These are phyloP conservation scores for Hemiscyllium ocellatum DNA, from an alignment of 2,113 vertebrate species.

Conservation along the genomic window DNA sequence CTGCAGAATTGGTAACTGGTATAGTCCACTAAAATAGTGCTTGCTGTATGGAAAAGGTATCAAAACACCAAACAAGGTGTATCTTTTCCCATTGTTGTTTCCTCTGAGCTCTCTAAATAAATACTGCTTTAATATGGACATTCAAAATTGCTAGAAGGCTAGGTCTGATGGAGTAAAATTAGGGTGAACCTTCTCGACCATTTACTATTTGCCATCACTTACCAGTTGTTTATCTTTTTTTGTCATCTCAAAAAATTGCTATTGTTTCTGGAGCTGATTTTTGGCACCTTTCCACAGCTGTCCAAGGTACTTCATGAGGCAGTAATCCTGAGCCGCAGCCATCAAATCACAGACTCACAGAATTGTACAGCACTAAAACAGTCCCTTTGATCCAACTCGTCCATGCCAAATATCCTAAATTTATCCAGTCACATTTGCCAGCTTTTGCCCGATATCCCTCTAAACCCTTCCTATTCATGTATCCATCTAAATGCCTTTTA, in stretches of 20 bases:
- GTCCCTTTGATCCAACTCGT: no score
- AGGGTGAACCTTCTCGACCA: not conserved
- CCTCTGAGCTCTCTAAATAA: not conserved
- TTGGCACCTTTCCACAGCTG: not conserved
- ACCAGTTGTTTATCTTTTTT: not conserved
- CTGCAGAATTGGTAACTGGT: not conserved
- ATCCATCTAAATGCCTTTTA: no score
- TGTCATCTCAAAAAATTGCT: not conserved
- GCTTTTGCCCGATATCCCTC: no score
- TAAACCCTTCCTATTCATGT: no score
- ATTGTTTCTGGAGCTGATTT: not conserved
- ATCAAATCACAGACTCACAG: not conserved
- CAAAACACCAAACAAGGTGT: not conserved
- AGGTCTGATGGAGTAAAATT: not conserved
- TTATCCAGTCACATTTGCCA: no score
- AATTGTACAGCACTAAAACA: no score
- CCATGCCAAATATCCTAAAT: no score
- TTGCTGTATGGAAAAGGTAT: not conserved
- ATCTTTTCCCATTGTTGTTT: not conserved
- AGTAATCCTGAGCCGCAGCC: not conserved
- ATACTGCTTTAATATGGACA: not conserved
- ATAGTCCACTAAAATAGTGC: not conserved
- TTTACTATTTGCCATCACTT: not conserved
- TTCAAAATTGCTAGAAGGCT: not conserved
- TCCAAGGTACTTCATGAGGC: not conserved